Conservation (phyloP, 1,140 invertebrate species). For the Piezodorus guildinii region DNA sequence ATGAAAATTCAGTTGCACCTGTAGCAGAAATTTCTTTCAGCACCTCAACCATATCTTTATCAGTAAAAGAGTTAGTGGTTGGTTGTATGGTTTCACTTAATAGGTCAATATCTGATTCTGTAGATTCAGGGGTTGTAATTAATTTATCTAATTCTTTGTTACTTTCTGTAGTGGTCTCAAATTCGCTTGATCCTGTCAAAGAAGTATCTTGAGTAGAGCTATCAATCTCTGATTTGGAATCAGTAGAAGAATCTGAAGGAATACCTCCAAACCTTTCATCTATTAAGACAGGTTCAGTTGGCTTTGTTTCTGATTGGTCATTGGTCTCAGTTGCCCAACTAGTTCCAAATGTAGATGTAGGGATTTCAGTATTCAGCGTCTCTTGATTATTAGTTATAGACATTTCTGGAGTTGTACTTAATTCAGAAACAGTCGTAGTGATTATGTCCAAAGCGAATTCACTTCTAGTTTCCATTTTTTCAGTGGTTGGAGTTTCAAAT, state of each 20-base stretch:
- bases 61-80: too few relatives aligned
- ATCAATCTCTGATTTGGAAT: too few relatives aligned
- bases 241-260: too few relatives aligned
- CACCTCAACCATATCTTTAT: too few relatives aligned
- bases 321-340: slow-evolving; percentile 11
- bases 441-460: neutral
- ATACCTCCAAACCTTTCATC: neutral
- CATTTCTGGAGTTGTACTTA: slow-evolving; percentile 1
- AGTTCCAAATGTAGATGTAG: slow-evolving; percentile 19
- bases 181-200: too few relatives aligned
- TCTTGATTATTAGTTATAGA: neutral
- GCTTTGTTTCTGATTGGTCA: neutral
- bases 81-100: too few relatives aligned
- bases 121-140: too few relatives aligned
- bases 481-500: slow-evolving; percentile 34
- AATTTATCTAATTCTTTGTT: too few relatives aligned
- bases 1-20: neutral
- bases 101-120: too few relatives aligned
- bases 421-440: neutral
- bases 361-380: slow-evolving; percentile 5
- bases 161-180: too few relatives aligned
- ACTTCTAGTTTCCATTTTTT: neutral
- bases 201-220: too few relatives aligned
- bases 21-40: too few relatives aligned
- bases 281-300: neutral